These are phyloP conservation scores for Crotalus tigris DNA, from an alignment of 2,113 vertebrate species.

Conservation along the genomic window DNA sequence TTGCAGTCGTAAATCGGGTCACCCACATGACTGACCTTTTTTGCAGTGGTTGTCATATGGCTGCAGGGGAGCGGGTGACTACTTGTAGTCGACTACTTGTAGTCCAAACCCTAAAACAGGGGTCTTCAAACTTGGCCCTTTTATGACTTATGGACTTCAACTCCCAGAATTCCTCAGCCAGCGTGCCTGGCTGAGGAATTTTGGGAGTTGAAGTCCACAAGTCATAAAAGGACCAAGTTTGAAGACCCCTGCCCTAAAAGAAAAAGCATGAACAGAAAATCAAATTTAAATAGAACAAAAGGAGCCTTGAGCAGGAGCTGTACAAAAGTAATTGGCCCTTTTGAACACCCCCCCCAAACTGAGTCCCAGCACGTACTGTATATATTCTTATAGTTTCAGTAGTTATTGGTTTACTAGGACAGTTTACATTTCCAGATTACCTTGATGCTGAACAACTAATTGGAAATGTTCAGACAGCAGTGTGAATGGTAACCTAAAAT, in stretches of 20 bases:
- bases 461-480: background rate
- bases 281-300: background rate
- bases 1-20: background rate
- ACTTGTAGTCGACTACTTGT: background rate
- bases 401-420: background rate
- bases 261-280: background rate
- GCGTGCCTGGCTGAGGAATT: too few species aligned
- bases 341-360: background rate
- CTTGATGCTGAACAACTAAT: background rate
- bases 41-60: background rate
- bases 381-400: background rate
- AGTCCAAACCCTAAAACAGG: background rate
- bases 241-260: background rate
- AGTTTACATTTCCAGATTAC: background rate
- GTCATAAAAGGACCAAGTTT: too few species aligned
- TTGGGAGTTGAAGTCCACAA: too few species aligned
- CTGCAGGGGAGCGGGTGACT: background rate
- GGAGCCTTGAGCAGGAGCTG: background rate
- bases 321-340: background rate
- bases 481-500: background rate
- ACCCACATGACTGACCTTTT: too few species aligned
- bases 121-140: too few species aligned
- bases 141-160: too few species aligned
- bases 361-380: background rate
- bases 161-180: too few species aligned